Evolutionary conservation across 2,888 invertebrate species (phyloP), one percentile per base, ranked within the genome.

Genomic region (Xanthorhoe designata): DNA sequence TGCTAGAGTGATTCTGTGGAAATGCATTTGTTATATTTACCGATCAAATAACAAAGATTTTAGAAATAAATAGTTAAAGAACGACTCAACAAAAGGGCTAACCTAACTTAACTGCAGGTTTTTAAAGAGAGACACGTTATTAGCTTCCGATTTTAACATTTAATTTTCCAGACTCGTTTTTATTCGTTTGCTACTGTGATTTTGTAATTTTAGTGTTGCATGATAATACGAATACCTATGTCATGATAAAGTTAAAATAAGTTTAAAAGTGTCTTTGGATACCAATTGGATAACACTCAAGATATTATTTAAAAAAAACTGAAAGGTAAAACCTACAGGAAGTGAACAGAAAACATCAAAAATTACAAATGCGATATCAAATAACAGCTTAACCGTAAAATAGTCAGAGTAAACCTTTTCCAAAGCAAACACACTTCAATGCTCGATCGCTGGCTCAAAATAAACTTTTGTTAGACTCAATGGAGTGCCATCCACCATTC

Each of bases 401-500:
- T 81, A 80, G 72, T 74, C 77, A 82, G 85, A 85, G 73, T 66
- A 78, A 77, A 84, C 84, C 88, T 87, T 83, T 86, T 79, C 69
- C 76, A 75, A 76, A 55, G 82, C 85, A 89, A 89, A 89, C 87
- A 89, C 86, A 88, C 64, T 87, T 87, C n/a, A 42, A 76, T 79
- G 73, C 75, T 75, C 84, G 75, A 85, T 88, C 86, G 86, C 86
- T 79, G 77, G 82, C 75, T 80, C 77, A 79, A 80, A 86, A 81
- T 79, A 82, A 80, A 77, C 78, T 76, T 81, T 83, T 81, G 74
- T 74, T 64, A 80, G 78, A 17, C 47, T 17, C 15, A 47, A 47
- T 47, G 8, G 75, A 82, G 85, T 84, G 84, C 87, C 80, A 77
- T 83, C 87, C 80, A 87, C 88, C 89, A 85, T 86, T 79, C 79